Percentiles rank a stretch among this genome's conserved stretches.
These are phyloP conservation scores for Novumbra hubbsi DNA, from an alignment of 2,797 vertebrate genomes.

Conservation along the genomic window DNA sequence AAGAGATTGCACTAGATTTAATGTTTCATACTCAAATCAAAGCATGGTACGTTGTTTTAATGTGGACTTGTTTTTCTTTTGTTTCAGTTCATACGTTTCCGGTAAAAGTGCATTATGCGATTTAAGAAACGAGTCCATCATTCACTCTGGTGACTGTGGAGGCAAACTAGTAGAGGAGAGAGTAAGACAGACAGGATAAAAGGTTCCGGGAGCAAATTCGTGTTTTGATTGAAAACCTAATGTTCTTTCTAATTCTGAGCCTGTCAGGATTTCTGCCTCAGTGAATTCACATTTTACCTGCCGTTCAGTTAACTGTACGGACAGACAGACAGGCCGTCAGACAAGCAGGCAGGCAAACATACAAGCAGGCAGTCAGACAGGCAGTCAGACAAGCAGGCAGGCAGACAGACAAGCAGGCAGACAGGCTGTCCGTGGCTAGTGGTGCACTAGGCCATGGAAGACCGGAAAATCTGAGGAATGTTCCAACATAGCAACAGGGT, in stretches of 20 bases:
- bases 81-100: no score
- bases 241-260: constrained; percentile 33
- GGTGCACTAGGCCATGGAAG: constrained; percentile 28
- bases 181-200: not conserved
- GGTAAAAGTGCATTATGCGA: no score
- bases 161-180: not conserved
- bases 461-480: constrained; percentile 33
- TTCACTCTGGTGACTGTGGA: no score
- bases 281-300: constrained; percentile 50
- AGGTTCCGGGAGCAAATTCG: constrained; percentile 30
- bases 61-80: no score
- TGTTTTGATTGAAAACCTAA: constrained; percentile 30
- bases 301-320: constrained; percentile 47
- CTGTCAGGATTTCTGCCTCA: constrained; percentile 38
- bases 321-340: constrained; percentile 1
- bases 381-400: constrained; percentile 21
- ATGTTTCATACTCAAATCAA: no score
- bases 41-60: no score
- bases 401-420: constrained; percentile 1
- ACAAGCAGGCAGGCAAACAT: constrained; percentile 14
- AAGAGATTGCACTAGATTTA: no score
- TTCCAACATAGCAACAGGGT: constrained; percentile 35
- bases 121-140: no score
- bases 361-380: constrained; percentile 20
- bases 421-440: constrained; percentile 14